Base-by-base conservation (phyloP, 2,113 vertebrate species). In the Illadopsis cleaveri region DNA sequence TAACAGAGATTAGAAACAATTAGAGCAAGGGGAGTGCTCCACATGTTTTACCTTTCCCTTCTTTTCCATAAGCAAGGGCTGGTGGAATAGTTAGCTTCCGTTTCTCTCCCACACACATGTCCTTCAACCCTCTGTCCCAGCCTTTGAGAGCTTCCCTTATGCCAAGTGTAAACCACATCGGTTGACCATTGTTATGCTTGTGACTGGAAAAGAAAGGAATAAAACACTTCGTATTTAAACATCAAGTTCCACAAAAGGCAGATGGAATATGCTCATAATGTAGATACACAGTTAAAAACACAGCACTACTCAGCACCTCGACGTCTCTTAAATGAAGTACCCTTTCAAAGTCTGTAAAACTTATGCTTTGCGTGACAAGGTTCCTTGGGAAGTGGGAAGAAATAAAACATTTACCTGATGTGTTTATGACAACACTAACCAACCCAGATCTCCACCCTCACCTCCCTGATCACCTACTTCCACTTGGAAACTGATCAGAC, bases 91-190 rank as follows among this genome's bases (percentile, higher is more conserved):
- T 98, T 57, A 99, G 97, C 89, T 99, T 99, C 84, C 99, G 97
- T 91, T 98, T 99, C 93, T 99, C 99, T 93, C 99, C 99, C 28
- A 97, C 91, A 96, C 99, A 99, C 99, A 99, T 99, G 76, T 98
- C 96, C 95, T 98, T 98, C 92, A 99, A 96, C 75, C 99, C 99
- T 92, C 98, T 99, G 96, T 99, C 99, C 99, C 99, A 99, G 76
- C 99, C 99, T 96, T 98, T 98, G 82, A 99, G 97, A 60, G 98
- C 99, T 97, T 99, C 99, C 94, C 92, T 96, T 88, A 98, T 98
- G 81, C 99, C 99, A 95, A 99, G 98, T 5, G 99, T 99, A 96
- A 99, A 99, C 99, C 99, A 99, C 45, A 99, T 98, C 57, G 99
- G 99, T 37, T 99, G 98, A 31, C 98, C 98, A 86, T 99, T 99